Base-by-base conservation (phyloP, 2,888 invertebrate genomes). In the Polietes domitor region DNA sequence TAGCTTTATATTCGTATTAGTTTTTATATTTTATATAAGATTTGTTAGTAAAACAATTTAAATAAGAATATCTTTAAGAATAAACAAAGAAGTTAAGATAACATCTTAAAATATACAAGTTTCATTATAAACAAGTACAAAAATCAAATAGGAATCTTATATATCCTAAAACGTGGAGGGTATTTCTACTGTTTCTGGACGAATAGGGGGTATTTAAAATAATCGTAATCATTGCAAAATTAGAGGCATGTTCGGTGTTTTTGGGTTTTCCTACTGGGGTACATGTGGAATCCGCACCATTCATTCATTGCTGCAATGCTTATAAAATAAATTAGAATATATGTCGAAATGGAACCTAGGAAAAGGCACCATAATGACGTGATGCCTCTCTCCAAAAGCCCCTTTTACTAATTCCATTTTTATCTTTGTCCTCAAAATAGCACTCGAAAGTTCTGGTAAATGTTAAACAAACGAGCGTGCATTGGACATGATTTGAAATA, bases 371-470 rank as follows among this genome's bases (percentile, higher is more conserved):
- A 63, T 37, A 4, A 58, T 28, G 79, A 53, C 24, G 21, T 75
- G 37, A 21, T 41, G 43, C 78, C 24, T 9, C 74, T 32, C 58
- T 24, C 61, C 78, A 82, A 73, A 78, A 80, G 84, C 83, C 81
- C 77, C 72, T 53, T 63, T 85, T 80, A 80, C 47, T 70, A 86
- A 86, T 83, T 76, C 50, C 79, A 68, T 41, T 75, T 87, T 87
- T 43, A 17, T 87, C 77, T 87, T 53, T 85, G 87, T 86, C 87
- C 86, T 80, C 73, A 84, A 84, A 83, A 83, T 86, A 87, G 87
- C 87, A 87, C 87, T 87, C 86, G 82, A 85, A 84, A 81, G 82
- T 84, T 85, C 85, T 73, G 76, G 53, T 71, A 72, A 50, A n/a
- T 53, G 75, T 65, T 80, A 75, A 80, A 82, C 82, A 70, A 85